phyloP scores from a whole-genome alignment of 2,888 invertebrate species.

The Oligia strigilis region DNA sequence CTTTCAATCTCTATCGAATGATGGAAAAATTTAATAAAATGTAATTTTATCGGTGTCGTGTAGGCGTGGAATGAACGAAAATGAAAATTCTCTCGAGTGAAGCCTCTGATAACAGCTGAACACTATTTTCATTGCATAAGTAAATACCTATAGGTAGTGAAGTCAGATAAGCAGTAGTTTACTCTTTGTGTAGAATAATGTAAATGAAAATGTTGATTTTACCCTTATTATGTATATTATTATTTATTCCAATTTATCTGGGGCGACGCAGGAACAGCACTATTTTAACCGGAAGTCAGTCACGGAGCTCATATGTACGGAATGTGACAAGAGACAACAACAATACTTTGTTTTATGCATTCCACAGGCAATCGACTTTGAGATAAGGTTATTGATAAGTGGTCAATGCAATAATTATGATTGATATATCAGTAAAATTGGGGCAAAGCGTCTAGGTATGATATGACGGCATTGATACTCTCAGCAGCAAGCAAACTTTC shows the following conservation, averaged over 20 bases:
- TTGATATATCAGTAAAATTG: conserved; percentile 20
- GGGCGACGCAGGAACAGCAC: background rate
- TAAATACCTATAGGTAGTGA: too few relatives aligned
- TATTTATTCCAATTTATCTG: background rate
- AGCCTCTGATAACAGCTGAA: background rate
- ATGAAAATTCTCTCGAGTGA: background rate
- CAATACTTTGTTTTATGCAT: background rate
- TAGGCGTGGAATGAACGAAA: background rate
- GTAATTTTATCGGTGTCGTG: background rate
- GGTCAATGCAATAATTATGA: background rate
- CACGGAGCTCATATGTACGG: too few relatives aligned
- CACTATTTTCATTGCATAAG: too few relatives aligned
- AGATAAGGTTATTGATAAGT: background rate
- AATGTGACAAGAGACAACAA: background rate
- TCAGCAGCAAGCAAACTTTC: background rate
- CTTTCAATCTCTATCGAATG: background rate
- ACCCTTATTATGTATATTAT: background rate
- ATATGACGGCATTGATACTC: background rate
- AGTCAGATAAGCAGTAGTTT: background rate
- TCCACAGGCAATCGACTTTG: background rate
- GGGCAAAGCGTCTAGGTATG: conserved; percentile 12
- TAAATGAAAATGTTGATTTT: background rate
- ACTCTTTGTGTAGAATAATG: background rate
- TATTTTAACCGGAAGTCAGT: too few relatives aligned
- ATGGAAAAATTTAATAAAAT: background rate